Evolutionary conservation across 2,113 vertebrate species (phyloP).

Genomic region (Pterocles gutturalis): DNA sequence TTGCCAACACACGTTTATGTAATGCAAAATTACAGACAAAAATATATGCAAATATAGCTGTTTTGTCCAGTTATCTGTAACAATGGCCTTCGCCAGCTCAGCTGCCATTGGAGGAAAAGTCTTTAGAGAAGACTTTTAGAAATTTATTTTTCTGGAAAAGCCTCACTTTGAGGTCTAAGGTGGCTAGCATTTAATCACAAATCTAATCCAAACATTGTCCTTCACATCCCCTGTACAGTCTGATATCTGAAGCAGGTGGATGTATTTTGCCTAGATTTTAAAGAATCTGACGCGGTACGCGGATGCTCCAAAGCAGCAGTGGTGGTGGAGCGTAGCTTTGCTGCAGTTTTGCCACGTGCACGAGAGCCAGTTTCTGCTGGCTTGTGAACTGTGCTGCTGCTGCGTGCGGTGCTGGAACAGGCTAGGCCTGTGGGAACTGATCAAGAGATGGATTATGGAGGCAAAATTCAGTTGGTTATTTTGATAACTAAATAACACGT

Average conservation of each 20-base stretch:
- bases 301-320: neutral
- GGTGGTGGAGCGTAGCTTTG: neutral
- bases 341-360: neutral
- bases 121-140: neutral
- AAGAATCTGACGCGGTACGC: rapidly evolving
- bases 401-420: neutral
- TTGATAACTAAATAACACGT: neutral
- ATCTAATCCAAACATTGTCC: neutral
- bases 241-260: neutral
- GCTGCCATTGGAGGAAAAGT: neutral
- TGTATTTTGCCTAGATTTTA: neutral
- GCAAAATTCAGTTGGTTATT: neutral
- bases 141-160: neutral
- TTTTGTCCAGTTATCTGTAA: neutral
- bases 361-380: neutral
- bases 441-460: neutral
- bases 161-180: neutral
- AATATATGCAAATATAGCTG: neutral
- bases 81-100: rapidly evolving
- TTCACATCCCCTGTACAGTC: neutral
- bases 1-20: neutral
- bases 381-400: neutral
- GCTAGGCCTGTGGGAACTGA: neutral
- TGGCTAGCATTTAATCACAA: neutral
- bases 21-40: neutral